Evolutionary conservation across 2,113 vertebrate genomes (phyloP), one percentile per base, ranked within the genome.

Genomic region (Bufo gargarizans): DNA sequence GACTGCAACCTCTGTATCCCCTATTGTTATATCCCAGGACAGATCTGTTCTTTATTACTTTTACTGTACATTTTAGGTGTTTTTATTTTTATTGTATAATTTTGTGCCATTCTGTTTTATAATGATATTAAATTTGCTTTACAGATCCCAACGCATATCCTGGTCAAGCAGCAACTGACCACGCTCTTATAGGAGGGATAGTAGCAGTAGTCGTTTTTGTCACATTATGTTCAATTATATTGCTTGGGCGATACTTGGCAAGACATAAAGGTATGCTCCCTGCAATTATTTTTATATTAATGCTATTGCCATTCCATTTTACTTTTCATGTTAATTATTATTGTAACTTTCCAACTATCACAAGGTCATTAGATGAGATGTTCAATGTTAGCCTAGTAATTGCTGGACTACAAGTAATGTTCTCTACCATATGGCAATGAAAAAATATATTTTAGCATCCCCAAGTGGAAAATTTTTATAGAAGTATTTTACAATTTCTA

Each of bases 201-300:
- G 98, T 99, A 92, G 98, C 98, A 61, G 98, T 99, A 77, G 98
- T 99, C 91, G 98, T 99, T 90, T 99, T 99, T 91, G 97, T 99
- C 91, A 99, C 98, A 0, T 92, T 99, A 93, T 99, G 98, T 94
- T 96, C 99, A 94, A 99, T 99, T 94, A 99, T 99, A 92, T 96
- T 99, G 81, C 96, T 99, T 90, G 98, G 98, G 90, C 97, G 98
- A 91, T 99, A 99, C 91, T 95, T 99, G 95, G 98, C 98, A 94
- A 97, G 98, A 94, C 98, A 99, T 99, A 99, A 99, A 99, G 98
- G 98, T 99, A 95, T 77, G 95, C 89, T 85, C 78, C 49, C 50
- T 65, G 47, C 79, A 84, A 4, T 79, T 61, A 90, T 12, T 6
- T 6, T 85, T 20, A 11, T 58, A 58, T 58, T 45, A 45, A 16